phyloP scores from a whole-genome alignment of 2,888 invertebrate genomes.

The Xestia rhomboidea region DNA sequence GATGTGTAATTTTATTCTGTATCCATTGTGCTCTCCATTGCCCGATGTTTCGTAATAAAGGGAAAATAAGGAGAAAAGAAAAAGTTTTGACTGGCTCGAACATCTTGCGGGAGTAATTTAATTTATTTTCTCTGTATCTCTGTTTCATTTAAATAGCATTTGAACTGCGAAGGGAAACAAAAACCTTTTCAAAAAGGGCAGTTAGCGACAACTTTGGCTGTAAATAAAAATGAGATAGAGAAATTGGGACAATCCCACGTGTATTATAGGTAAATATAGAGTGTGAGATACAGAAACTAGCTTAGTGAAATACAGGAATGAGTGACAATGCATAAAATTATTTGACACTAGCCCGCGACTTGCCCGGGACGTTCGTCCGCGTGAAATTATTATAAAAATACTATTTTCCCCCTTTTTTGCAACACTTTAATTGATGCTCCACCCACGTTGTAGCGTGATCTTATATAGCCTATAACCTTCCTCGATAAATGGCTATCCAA shows the following conservation, averaged over 20 bases:
- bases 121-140: constrained; percentile 67
- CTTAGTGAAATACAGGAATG: no score
- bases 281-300: background rate
- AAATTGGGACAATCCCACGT: background rate
- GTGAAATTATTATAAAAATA: no score
- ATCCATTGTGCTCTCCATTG: constrained; percentile 32
- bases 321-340: background rate
- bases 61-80: constrained; percentile 55
- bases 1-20: constrained; percentile 42
- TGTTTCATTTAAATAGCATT: constrained; percentile 64
- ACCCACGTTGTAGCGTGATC: no score
- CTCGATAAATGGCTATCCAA: no score
- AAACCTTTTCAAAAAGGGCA: constrained; percentile 37
- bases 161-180: constrained; percentile 57
- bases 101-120: constrained; percentile 66
- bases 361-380: no score
- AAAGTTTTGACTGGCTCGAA: constrained; percentile 49
- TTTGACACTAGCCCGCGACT: no score
- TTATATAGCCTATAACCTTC: no score
- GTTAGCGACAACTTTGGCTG: constrained; percentile 21
- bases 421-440: no score
- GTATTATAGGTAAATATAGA: background rate
- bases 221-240: constrained; percentile 28
- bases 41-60: constrained; percentile 45
- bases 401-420: no score